Conservation (phyloP, 30 jellyfish, hydroid and myxozoan species). For the Pelagia noctiluca region DNA sequence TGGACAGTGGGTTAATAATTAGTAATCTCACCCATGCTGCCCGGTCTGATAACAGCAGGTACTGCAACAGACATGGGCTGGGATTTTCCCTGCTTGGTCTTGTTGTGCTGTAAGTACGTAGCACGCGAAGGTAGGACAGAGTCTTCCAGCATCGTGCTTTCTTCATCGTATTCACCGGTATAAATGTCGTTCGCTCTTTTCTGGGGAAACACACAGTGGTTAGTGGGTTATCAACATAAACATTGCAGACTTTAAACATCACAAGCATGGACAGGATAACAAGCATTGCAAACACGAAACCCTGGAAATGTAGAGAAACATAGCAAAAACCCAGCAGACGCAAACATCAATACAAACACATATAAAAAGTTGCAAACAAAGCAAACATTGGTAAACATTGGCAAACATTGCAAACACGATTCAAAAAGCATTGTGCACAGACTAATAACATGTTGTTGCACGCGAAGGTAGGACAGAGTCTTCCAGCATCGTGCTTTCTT, state of each 20-base stretch:
- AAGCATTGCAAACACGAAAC: too few species aligned
- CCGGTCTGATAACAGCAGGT: constrained; percentile 96
- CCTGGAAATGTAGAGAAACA: too few species aligned
- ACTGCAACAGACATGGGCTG: constrained; percentile 88
- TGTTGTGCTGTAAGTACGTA: constrained; percentile 76
- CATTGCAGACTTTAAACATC: not conserved
- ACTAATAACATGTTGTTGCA: too few species aligned
- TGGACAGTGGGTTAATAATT: constrained; percentile 8
- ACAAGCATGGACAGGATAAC: too few species aligned
- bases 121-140: constrained; percentile 90
- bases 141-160: constrained; percentile 91
- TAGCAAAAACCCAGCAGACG: too few species aligned
- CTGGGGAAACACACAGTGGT: constrained; percentile 56
- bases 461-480: constrained; percentile 89
- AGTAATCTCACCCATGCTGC: constrained; percentile 86
- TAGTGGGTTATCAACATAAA: not conserved
- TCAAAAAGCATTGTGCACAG: too few species aligned
- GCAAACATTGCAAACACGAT: too few species aligned
- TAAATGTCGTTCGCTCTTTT: constrained; percentile 79
- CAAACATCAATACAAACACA: too few species aligned
- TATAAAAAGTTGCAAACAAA: too few species aligned
- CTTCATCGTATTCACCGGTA: constrained; percentile 87
- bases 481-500: constrained; percentile 89
- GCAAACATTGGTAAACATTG: too few species aligned
- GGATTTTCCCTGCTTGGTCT: constrained; percentile 78